These are phyloP conservation scores for Centropyge bicolor DNA, from an alignment of 2,797 vertebrate species.

Conservation along the genomic window DNA sequence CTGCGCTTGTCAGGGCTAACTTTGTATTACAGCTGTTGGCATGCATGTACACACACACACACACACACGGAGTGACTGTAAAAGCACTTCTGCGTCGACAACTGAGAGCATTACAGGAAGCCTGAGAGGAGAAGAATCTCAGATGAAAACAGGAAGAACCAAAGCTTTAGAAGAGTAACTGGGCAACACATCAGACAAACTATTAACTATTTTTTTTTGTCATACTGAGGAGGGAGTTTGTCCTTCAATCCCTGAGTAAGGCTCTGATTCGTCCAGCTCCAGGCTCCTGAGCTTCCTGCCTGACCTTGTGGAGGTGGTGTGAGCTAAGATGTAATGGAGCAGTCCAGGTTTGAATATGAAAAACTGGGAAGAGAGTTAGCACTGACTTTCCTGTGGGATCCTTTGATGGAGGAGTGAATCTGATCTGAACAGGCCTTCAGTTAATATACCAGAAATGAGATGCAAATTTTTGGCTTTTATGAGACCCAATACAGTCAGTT, in stretches of 20 bases:
- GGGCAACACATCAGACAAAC: slow-evolving; percentile 22
- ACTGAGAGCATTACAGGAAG: slow-evolving; percentile 15
- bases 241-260: slow-evolving; percentile 31
- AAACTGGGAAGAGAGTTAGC: neutral
- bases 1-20: slow-evolving; percentile 23
- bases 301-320: slow-evolving; percentile 35
- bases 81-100: slow-evolving; percentile 4
- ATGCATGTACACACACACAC: neutral
- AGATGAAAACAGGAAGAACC: neutral
- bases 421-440: slow-evolving; percentile 12
- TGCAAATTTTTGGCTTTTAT: neutral
- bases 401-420: neutral
- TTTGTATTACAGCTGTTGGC: slow-evolving; percentile 31
- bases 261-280: slow-evolving; percentile 25
- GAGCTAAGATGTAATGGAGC: slow-evolving; percentile 2
- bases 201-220: neutral
- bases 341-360: slow-evolving; percentile 1
- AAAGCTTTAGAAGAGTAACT: slow-evolving; percentile 7
- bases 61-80: slow-evolving; percentile 8
- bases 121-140: slow-evolving; percentile 22
- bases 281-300: slow-evolving; percentile 19
- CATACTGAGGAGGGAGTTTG: slow-evolving; percentile 16
- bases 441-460: neutral
- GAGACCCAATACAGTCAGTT: neutral
- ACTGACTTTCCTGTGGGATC: neutral